A percentile compares a stretch with the other conserved stretches of the same genome.
These are phyloP conservation scores for Colostygia pectinataria DNA, from an alignment of 2,888 invertebrate species.

Conservation along the genomic window DNA sequence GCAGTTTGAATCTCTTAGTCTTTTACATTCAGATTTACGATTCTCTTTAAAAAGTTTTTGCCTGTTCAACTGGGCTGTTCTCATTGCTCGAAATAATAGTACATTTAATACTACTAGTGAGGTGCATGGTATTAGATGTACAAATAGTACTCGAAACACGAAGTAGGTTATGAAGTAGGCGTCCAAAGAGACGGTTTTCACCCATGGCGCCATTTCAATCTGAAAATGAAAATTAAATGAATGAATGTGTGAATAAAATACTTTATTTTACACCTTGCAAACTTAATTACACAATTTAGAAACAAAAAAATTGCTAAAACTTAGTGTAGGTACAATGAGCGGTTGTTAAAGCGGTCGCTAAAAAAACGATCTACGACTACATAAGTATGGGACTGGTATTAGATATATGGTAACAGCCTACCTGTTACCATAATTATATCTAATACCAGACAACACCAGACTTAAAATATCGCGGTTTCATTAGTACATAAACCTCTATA, in stretches of 20 bases:
- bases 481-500: too few relatives aligned
- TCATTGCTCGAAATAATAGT: slow-evolving; percentile 92
- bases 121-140: slow-evolving; percentile 95
- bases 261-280: neutral
- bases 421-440: too few relatives aligned
- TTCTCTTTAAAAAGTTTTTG: slow-evolving; percentile 90
- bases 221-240: slow-evolving; percentile 44
- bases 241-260: neutral
- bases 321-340: too few relatives aligned
- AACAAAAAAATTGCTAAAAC: too few relatives aligned
- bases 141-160: slow-evolving; percentile 94
- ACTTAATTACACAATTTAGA: too few relatives aligned
- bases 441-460: too few relatives aligned
- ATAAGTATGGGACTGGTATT: too few relatives aligned
- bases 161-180: slow-evolving; percentile 92
- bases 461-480: too few relatives aligned
- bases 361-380: too few relatives aligned
- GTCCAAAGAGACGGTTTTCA: slow-evolving; percentile 86
- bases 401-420: too few relatives aligned
- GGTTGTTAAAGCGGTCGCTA: too few relatives aligned
- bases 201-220: slow-evolving; percentile 87
- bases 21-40: slow-evolving; percentile 90
- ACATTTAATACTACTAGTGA: slow-evolving; percentile 94
- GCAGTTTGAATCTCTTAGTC: slow-evolving; percentile 90
- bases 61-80: slow-evolving; percentile 90